A percentile compares a stretch with the other conserved stretches of the same genome.
Evolutionary conservation across 1,140 invertebrate species (phyloP).

Genomic region (Bombus vancouverensis): DNA sequence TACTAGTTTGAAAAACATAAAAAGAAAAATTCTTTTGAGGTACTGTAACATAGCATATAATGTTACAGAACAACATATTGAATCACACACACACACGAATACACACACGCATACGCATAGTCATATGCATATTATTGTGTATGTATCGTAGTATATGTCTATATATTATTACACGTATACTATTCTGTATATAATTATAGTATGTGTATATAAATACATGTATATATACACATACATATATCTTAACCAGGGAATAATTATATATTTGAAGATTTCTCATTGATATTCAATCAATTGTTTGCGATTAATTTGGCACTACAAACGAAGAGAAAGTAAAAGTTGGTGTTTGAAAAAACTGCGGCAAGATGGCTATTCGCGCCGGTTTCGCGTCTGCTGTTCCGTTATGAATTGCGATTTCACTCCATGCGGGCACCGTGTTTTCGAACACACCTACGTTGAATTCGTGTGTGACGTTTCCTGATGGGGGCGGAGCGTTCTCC

Average conservation of each 20-base stretch:
- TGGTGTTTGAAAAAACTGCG: constrained; percentile 53
- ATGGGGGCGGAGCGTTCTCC: constrained; percentile 69
- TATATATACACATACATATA: background rate
- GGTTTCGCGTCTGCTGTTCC: constrained; percentile 26
- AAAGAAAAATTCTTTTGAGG: background rate
- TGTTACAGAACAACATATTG: background rate
- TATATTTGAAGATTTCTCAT: background rate
- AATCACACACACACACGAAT: background rate
- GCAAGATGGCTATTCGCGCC: constrained; percentile 64
- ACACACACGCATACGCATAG: background rate
- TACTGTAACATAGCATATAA: background rate
- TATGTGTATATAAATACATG: background rate
- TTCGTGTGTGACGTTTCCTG: constrained; percentile 58
- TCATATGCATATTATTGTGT: background rate
- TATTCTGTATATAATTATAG: background rate
- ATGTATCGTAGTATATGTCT: background rate
- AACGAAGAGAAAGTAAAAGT: constrained; percentile 46
- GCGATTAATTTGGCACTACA: constrained; percentile 31
- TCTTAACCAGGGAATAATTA: background rate
- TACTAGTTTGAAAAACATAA: background rate
- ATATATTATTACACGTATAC: background rate
- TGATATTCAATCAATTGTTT: constrained; percentile 18
- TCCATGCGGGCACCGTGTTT: constrained; percentile 45
- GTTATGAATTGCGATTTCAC: constrained; percentile 28
- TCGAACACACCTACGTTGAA: constrained; percentile 39